Evolutionary conservation across 2,113 vertebrate species (phyloP).

Genomic region (Pelobates fuscus): DNA sequence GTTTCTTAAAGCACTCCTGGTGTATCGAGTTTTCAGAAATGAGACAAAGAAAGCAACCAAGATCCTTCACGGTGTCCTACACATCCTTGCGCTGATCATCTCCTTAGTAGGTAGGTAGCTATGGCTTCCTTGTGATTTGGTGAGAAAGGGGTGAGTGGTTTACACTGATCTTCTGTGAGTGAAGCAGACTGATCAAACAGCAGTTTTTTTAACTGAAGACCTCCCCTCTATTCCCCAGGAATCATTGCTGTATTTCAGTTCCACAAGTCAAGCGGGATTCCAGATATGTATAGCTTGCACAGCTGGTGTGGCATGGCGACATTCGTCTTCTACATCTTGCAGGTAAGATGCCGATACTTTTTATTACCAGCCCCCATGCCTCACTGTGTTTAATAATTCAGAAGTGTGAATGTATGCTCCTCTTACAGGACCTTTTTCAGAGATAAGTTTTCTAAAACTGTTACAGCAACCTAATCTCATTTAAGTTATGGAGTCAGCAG

Average conservation of each 20-base stretch:
- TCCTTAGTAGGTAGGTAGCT: slow-evolving; percentile 68
- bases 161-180: no score
- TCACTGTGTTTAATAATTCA: no score
- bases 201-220: no score
- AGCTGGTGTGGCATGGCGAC: slow-evolving; percentile 86
- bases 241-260: slow-evolving; percentile 83
- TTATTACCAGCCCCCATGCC: no score
- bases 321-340: slow-evolving; percentile 75
- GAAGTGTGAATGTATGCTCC: no score
- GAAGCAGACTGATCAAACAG: no score
- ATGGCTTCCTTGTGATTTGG: neutral
- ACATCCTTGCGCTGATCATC: slow-evolving; percentile 76
- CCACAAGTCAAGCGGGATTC: slow-evolving; percentile 68
- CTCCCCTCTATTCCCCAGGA: slow-evolving; percentile 59
- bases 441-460: no score
- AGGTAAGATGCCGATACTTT: slow-evolving; percentile 71
- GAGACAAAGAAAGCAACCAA: slow-evolving; percentile 82
- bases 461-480: no score
- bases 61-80: slow-evolving; percentile 79
- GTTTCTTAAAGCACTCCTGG: slow-evolving; percentile 78
- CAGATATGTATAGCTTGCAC: slow-evolving; percentile 88
- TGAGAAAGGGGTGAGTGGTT: no score
- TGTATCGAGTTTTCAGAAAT: slow-evolving; percentile 84
- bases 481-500: no score
- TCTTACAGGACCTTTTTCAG: no score